Conservation (phyloP, 2,113 vertebrate genomes). For the Vicugna pacos region DNA sequence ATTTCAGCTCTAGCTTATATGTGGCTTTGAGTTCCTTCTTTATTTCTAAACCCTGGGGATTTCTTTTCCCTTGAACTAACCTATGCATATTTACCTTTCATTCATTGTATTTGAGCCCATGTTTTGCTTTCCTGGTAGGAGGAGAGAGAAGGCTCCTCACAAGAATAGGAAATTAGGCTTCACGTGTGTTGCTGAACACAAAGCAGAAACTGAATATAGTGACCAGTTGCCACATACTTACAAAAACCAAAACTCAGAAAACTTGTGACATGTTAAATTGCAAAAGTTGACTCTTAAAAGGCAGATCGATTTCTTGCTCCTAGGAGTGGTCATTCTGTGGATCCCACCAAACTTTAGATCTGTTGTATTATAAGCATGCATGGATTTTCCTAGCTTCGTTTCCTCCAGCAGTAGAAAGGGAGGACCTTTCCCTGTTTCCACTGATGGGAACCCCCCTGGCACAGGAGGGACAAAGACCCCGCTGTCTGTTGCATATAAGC, state of each 20-base stretch:
- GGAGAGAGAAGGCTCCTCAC: background rate
- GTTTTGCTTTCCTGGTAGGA: background rate
- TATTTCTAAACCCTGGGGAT: background rate
- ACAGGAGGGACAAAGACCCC: background rate
- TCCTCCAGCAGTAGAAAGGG: background rate
- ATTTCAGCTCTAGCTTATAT: background rate
- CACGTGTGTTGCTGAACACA: background rate
- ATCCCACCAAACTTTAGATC: background rate
- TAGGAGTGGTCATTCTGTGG: background rate
- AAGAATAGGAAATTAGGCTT: background rate
- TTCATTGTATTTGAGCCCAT: background rate
- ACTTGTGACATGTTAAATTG: background rate
- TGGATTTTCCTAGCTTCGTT: background rate
- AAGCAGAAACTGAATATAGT: background rate
- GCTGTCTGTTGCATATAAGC: background rate
- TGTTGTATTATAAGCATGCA: fast-evolving
- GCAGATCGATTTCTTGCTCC: background rate
- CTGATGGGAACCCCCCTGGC: background rate
- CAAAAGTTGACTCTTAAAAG: background rate
- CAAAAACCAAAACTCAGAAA: background rate
- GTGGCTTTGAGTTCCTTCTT: background rate
- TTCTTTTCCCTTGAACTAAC: background rate
- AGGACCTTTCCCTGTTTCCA: fast-evolving
- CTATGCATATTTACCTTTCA: background rate
- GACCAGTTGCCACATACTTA: background rate